Evolutionary conservation across 2,113 vertebrate species (phyloP).

Genomic region (Hippocampus guttulatus): DNA sequence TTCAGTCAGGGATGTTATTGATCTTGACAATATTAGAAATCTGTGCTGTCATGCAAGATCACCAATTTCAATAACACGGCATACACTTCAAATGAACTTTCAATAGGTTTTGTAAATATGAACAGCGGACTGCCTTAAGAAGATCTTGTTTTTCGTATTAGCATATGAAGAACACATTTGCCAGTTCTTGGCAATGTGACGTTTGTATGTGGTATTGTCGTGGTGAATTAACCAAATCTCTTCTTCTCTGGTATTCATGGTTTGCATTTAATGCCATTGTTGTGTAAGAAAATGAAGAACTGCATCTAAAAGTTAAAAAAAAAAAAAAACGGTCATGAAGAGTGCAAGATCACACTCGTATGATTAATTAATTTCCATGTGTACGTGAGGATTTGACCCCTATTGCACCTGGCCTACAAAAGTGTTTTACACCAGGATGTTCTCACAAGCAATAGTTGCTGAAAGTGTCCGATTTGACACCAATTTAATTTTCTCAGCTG

Average conservation of each 20-base stretch:
- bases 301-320: background rate
- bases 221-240: background rate
- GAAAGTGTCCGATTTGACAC: background rate
- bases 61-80: background rate
- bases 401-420: background rate
- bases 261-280: background rate
- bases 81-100: background rate
- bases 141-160: background rate
- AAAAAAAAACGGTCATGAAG: background rate
- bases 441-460: background rate
- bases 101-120: background rate
- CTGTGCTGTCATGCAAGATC: background rate
- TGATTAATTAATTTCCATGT: background rate
- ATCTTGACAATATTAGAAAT: background rate
- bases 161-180: background rate
- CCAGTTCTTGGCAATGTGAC: background rate
- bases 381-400: background rate
- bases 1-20: background rate
- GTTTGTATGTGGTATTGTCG: background rate
- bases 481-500: background rate
- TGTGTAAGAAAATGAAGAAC: background rate
- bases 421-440: constrained; percentile 4
- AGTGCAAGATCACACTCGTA: background rate
- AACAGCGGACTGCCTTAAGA: background rate
- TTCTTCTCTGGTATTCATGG: background rate